A percentile compares a stretch with the other conserved stretches of the same genome.
These are phyloP conservation scores for Crotalus horridus DNA, from an alignment of 2,113 vertebrate genomes.

Conservation along the genomic window DNA sequence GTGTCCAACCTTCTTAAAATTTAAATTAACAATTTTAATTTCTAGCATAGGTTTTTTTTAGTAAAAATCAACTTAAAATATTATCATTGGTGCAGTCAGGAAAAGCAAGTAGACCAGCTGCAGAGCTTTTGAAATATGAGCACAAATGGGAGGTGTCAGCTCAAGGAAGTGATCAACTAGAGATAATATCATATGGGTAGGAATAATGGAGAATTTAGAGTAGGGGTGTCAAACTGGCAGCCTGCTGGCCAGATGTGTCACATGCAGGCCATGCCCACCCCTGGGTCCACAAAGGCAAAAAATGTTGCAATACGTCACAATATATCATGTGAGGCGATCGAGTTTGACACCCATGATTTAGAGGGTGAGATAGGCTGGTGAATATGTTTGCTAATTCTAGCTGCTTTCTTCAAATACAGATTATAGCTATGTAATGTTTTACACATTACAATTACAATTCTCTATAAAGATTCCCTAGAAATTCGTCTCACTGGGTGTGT, in stretches of 20 bases:
- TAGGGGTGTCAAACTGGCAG: too few species aligned
- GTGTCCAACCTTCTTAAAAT: neutral
- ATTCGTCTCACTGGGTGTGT: neutral
- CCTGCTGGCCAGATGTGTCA: too few species aligned
- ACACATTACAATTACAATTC: neutral
- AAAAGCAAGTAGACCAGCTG: conserved; percentile 12
- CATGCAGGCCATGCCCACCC: too few species aligned
- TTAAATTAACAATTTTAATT: neutral
- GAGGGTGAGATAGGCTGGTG: neutral
- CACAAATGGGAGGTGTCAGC: neutral
- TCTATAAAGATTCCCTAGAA: neutral
- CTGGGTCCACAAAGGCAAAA: too few species aligned
- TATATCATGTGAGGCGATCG: too few species aligned
- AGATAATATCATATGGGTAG: neutral
- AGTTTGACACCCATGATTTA: too few species aligned
- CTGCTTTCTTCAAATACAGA: neutral
- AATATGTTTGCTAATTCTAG: conserved; percentile 24
- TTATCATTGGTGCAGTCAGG: neutral
- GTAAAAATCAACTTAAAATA: neutral
- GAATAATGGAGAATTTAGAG: neutral
- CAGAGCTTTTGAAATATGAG: conserved; percentile 18
- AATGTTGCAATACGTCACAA: too few species aligned
- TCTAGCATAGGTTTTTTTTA: conserved; percentile 6
- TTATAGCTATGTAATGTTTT: conserved; percentile 3
- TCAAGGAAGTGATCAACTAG: neutral